Conservation (phyloP, 2,888 invertebrate species). For the Amblyjoppa proteus region DNA sequence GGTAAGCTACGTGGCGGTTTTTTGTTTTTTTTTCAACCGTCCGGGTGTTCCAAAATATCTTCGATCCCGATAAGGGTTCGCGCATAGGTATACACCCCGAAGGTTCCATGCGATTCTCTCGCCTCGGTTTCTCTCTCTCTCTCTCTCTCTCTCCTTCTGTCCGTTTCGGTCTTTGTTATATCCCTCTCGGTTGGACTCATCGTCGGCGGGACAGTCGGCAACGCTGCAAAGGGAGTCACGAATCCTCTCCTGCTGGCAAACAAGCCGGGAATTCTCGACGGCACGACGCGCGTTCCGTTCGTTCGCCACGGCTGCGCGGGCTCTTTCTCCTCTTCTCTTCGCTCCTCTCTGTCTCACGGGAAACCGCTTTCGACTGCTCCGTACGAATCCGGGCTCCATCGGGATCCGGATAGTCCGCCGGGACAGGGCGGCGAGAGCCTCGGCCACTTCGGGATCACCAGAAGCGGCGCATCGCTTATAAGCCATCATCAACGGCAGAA, state of each 20-base stretch:
- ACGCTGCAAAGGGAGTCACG: conserved; percentile 71
- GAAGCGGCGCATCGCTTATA: conserved; percentile 18
- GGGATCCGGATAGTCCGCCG: neutral
- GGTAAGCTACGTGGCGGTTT: neutral
- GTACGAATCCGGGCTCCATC: neutral
- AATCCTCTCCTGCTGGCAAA: conserved; percentile 78
- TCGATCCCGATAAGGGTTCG: neutral
- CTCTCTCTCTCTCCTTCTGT: conserved; percentile 14
- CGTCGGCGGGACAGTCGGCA: conserved; percentile 65
- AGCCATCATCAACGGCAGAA: conserved; percentile 33
- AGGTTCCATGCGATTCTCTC: conserved; percentile 16
- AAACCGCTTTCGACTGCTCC: conserved; percentile 32
- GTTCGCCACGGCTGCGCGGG: conserved; percentile 35
- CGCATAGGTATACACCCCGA: conserved; percentile 1
- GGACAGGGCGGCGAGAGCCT: neutral
- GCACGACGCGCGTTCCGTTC: conserved; percentile 61
- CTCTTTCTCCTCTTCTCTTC: neutral
- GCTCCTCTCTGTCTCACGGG: neutral
- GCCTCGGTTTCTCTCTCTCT: neutral
- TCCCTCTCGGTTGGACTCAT: conserved; percentile 49
- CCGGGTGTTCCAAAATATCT: neutral
- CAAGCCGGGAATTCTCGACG: conserved; percentile 78
- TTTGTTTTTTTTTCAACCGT: neutral
- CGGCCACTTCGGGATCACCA: conserved; percentile 29
- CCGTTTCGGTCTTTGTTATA: conserved; percentile 34